Evolutionary conservation across 2,113 vertebrate genomes (phyloP), one percentile per base, ranked within the genome.

Genomic region (Acanthisitta chloris): DNA sequence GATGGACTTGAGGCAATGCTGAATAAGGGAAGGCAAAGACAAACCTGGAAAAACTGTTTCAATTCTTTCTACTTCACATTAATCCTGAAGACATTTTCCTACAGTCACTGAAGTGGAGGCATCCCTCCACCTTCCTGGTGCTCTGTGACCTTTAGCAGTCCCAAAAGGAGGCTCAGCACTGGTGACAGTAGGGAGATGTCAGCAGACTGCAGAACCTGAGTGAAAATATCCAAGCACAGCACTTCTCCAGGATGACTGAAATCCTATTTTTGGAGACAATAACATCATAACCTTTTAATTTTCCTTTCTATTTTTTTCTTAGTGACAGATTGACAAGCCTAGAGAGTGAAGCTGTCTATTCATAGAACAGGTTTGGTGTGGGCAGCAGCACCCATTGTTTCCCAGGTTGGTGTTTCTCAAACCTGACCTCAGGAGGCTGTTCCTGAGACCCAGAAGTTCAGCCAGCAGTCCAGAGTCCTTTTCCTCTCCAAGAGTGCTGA

Each of bases 251-350:
- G 55, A 86, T 90, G 88, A 93, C 71, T 90, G 82, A 91, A 93
- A 90, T 80, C 58, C 74, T 94, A 92, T 96, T 96, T 94, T 78
- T 77, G 59, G 87, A 91, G 58, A 82, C 6, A 67, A 61, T 81
- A 96, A 86, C 66, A 92, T 94, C 78, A 92, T 82, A 96, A 96
- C 88, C 92, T 96, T 95, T 95, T 96, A 90, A 84, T 94, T 93
- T 96, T 74, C 46, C 59, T 51, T 84, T 84, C 81, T 73, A 31
- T 86, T 90, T 89, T 90, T 86, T 62, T 23, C 67, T 58, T 33
- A 48, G 55, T 88, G 88, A 78, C 82, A 92, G 88, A 93, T 52
- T 94, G 93, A 86, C 71, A 86, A 59, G 82, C 40, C 40, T 78
- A 23, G 71, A 86, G 96, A 78, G 59, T 59, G 25, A 76, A 81